These are phyloP conservation scores for Caenorhabditis brenneri DNA, from an alignment of 1,140 invertebrate species.

Conservation along the genomic window DNA sequence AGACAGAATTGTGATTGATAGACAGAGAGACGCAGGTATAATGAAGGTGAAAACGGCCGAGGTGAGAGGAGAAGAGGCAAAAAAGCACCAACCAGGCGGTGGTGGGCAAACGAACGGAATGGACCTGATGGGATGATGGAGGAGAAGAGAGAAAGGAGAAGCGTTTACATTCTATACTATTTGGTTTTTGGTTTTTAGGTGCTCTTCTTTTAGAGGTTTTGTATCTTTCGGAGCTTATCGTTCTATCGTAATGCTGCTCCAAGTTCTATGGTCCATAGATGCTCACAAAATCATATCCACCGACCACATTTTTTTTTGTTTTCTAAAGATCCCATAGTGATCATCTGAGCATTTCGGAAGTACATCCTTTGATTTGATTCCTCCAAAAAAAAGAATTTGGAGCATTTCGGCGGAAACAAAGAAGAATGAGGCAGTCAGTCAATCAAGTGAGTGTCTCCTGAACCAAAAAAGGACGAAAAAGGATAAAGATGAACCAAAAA, in stretches of 20 bases:
- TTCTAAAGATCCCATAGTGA: no score
- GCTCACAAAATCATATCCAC: no score
- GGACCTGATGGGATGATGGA: neutral
- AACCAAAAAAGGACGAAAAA: neutral
- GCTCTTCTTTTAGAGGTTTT: no score
- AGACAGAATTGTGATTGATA: neutral
- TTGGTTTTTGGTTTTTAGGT: neutral
- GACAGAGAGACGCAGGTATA: conserved; percentile 16
- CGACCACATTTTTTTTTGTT: no score
- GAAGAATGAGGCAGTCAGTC: neutral
- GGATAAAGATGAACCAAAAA: neutral
- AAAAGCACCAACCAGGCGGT: conserved; percentile 22
- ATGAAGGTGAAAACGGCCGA: neutral
- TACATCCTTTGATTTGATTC: neutral
- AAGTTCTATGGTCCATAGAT: no score
- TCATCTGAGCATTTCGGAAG: neutral
- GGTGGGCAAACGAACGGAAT: neutral
- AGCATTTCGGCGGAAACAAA: neutral
- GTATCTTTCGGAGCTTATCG: no score
- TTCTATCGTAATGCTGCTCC: no score
- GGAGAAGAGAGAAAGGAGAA: no score
- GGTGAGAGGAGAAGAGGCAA: neutral
- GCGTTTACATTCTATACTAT: neutral
- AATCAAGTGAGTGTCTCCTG: neutral
- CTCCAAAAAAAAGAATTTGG: neutral